A percentile compares a stretch with the other conserved stretches of the same genome.
These are phyloP conservation scores for Tillus elongatus DNA, from an alignment of 2,888 invertebrate species.

Conservation along the genomic window DNA sequence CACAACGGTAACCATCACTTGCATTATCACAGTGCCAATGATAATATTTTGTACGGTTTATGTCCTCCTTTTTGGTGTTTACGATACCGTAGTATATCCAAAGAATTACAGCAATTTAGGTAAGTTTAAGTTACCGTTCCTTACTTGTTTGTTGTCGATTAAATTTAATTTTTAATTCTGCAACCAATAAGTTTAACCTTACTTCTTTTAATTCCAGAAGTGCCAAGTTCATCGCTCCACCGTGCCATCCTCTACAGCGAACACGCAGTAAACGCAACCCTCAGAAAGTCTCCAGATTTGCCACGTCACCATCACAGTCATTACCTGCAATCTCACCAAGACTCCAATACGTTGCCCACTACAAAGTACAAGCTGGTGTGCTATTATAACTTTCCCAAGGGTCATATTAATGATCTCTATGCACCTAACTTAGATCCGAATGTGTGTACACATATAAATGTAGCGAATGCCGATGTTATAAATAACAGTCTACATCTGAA, in stretches of 20 bases:
- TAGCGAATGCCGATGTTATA: slow-evolving; percentile 60
- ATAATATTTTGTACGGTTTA: not conserved
- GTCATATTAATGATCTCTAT: slow-evolving; percentile 25
- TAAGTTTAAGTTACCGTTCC: not conserved
- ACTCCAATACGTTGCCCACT: not conserved
- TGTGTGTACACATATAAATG: slow-evolving; percentile 75
- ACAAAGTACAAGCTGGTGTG: slow-evolving; percentile 47
- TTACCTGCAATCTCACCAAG: not conserved
- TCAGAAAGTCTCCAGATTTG: too few relatives aligned
- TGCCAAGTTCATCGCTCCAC: not conserved
- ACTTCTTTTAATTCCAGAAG: not conserved
- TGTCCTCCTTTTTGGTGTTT: slow-evolving; percentile 2
- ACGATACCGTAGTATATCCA: not conserved
- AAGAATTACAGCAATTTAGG: not conserved
- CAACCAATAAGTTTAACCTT: not conserved
- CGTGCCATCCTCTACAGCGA: not conserved
- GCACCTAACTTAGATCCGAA: slow-evolving; percentile 51
- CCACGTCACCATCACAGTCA: too few relatives aligned
- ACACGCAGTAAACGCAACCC: not conserved
- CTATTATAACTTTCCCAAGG: slow-evolving; percentile 56
- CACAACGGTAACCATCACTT: not conserved
- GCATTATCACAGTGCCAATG: not conserved
- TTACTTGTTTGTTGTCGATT: not conserved
- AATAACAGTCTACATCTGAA: slow-evolving; percentile 53
- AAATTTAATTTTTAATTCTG: not conserved